Conservation (phyloP, 2,113 vertebrate species). For the Willisornis vidua region DNA sequence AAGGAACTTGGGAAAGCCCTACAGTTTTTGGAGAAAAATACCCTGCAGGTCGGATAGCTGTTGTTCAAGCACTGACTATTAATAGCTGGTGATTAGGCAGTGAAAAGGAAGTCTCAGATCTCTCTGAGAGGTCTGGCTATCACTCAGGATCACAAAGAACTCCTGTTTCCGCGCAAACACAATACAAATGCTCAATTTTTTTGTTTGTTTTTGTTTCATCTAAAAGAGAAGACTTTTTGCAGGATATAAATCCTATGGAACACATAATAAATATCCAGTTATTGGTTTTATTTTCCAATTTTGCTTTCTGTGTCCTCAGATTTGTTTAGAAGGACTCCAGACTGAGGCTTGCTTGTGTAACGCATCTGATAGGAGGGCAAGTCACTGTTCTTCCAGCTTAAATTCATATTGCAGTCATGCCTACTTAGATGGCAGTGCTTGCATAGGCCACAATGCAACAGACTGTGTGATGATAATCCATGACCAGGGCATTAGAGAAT, state of each 20-base stretch:
- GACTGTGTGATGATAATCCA: not conserved
- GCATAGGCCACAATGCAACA: not conserved
- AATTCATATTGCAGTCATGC: not conserved
- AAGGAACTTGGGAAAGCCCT: not conserved
- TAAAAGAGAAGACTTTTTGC: not conserved
- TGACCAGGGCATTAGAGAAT: not conserved
- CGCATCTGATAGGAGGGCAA: not conserved
- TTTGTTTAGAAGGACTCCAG: not conserved
- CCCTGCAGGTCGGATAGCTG: not conserved
- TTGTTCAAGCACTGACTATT: not conserved
- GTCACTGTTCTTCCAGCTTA: not conserved
- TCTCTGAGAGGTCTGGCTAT: not conserved
- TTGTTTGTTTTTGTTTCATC: not conserved
- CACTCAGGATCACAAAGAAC: not conserved
- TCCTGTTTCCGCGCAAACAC: not conserved
- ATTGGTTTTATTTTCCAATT: not conserved
- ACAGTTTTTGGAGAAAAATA: not conserved
- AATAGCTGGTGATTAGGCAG: not conserved
- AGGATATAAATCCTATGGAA: not conserved
- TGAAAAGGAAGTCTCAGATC: conserved; percentile 37
- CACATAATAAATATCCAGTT: not conserved
- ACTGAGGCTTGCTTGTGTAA: not conserved
- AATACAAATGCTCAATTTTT: not conserved
- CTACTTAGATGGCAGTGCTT: not conserved
- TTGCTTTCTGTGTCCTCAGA: not conserved